These are phyloP conservation scores for Daubentonia madagascariensis DNA, from an alignment of 2,113 vertebrate genomes.

Conservation along the genomic window DNA sequence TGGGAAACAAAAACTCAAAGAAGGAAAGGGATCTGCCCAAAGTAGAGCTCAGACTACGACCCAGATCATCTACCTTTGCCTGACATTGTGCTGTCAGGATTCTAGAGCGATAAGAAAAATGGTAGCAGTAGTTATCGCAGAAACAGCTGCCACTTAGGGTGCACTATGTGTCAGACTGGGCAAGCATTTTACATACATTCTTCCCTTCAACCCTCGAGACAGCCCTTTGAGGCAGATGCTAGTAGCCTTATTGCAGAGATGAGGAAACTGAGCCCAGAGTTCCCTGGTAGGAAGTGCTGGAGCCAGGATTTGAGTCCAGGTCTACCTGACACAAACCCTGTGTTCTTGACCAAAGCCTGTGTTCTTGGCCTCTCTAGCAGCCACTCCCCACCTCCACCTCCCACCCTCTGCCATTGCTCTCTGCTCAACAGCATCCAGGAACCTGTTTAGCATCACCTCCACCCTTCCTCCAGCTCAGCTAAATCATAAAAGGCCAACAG, in stretches of 20 bases:
- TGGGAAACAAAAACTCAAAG: not conserved
- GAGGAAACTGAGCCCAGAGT: not conserved
- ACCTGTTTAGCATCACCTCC: not conserved
- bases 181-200: not conserved
- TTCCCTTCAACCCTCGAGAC: not conserved
- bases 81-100: fast-evolving
- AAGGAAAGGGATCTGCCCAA: not conserved
- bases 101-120: not conserved
- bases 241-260: not conserved
- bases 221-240: not conserved
- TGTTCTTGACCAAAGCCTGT: not conserved
- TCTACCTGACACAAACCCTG: not conserved
- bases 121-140: not conserved
- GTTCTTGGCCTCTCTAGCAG: not conserved
- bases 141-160: not conserved
- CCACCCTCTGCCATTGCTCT: not conserved
- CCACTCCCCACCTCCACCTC: too few relatives aligned
- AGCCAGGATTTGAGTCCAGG: not conserved
- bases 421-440: not conserved
- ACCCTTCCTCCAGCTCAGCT: not conserved
- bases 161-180: not conserved
- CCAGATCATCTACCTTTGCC: not conserved
- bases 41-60: not conserved
- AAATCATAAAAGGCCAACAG: not conserved
- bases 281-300: not conserved